Conservation (phyloP, 2,888 invertebrate genomes). For the Sympetrum striolatum region DNA sequence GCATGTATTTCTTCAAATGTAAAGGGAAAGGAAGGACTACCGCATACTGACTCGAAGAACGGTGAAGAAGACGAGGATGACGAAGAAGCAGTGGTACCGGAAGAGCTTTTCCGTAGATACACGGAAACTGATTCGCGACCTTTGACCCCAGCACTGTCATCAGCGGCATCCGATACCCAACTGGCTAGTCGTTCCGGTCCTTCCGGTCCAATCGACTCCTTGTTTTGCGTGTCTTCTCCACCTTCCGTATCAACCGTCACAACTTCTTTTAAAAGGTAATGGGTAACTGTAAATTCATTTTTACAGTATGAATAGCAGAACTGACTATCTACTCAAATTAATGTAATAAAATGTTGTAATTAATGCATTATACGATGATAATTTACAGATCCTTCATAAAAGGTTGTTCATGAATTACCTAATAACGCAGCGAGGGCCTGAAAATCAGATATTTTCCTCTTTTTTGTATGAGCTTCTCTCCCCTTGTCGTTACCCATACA, state of each 20-base stretch:
- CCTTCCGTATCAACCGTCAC: not conserved
- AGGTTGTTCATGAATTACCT: too few species aligned
- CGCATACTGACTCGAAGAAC: not conserved
- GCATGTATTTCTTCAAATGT: too few species aligned
- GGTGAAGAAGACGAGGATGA: constrained; percentile 51
- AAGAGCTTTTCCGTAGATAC: constrained; percentile 78
- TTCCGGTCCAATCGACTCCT: not conserved
- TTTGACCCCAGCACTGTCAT: constrained; percentile 73
- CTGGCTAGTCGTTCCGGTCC: not conserved
- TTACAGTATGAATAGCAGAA: too few species aligned
- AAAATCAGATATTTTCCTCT: too few species aligned
- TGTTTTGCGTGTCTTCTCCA: not conserved
- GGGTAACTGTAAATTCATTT: not conserved
- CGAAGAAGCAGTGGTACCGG: constrained; percentile 72
- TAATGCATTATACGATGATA: too few species aligned
- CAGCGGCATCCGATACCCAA: not conserved
- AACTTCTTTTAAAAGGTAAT: not conserved
- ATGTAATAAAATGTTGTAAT: too few species aligned
- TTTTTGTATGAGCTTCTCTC: too few species aligned
- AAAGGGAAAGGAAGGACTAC: too few species aligned
- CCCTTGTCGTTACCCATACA: too few species aligned
- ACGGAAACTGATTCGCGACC: constrained; percentile 86
- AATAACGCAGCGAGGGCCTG: too few species aligned
- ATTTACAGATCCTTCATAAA: too few species aligned
- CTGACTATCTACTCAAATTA: too few species aligned